Percentiles rank a stretch among this genome's conserved stretches.
phyloP scores from a whole-genome alignment of 1,140 invertebrate genomes.

The Leptoteleia sp. region DNA sequence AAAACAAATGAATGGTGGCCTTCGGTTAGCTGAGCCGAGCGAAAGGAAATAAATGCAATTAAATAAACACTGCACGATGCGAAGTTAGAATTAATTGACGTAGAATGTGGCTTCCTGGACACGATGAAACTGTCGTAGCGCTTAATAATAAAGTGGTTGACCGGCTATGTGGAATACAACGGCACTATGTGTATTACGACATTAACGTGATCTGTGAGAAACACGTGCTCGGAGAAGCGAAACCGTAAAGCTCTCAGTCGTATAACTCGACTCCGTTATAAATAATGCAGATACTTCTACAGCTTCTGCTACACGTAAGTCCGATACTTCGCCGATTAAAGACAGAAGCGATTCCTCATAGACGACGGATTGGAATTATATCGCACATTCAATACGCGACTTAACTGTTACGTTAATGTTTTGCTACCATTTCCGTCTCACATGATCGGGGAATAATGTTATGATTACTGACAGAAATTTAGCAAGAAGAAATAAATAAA shows the following conservation, averaged over 20 bases:
- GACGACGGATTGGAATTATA: constrained; percentile 26
- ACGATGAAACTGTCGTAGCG: constrained; percentile 29
- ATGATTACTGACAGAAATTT: too few relatives aligned
- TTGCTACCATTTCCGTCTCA: too few relatives aligned
- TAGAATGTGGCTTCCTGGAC: constrained; percentile 34
- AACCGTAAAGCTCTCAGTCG: constrained; percentile 60
- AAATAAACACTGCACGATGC: constrained; percentile 38
- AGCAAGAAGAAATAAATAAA: too few relatives aligned
- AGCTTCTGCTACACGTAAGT: constrained; percentile 61
- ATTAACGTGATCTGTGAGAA: constrained; percentile 68
- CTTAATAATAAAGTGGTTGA: constrained; percentile 61
- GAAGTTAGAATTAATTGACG: constrained; percentile 48
- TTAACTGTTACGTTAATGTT: constrained; percentile 25
- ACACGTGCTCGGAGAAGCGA: constrained; percentile 62
- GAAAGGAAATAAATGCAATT: constrained; percentile 27
- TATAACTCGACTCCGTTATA: constrained; percentile 60
- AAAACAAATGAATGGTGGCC: constrained; percentile 20
- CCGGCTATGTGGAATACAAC: constrained; percentile 44
- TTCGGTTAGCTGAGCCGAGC: not conserved
- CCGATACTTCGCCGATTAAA: constrained; percentile 58
- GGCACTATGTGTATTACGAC: constrained; percentile 61
- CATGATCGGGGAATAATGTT: too few relatives aligned
- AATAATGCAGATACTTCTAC: constrained; percentile 67
- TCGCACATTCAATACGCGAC: constrained; percentile 13
- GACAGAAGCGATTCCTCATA: constrained; percentile 48